Base-by-base conservation (phyloP, 2,113 vertebrate species). In the Choloepus hoffmanni region DNA sequence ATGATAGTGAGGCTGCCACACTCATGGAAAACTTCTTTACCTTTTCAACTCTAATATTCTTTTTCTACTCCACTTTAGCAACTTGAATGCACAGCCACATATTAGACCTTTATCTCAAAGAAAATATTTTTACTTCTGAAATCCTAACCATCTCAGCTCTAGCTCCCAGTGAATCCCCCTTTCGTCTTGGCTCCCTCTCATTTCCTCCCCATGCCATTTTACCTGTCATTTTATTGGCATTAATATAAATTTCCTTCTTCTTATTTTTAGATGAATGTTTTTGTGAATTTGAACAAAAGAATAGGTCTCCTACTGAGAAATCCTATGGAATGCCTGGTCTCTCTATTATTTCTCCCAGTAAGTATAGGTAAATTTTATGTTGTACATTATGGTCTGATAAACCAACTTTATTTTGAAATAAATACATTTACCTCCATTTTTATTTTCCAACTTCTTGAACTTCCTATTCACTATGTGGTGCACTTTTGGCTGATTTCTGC, bases 181-280 rank as follows among this genome's bases (percentile, higher is more conserved):
- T 92, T 65, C 40, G 63, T 70, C 30, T 87, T 48, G 58, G 68
- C 21, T 85, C 79, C 36, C 43, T 72, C 33, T 84, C 7, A 36
- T 67, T 36, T 92, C n/a, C 11, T 72, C 2, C 16, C 24, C 2
- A 74, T 28, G 21, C 48, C 19, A 83, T 55, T 89, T 96, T 26
- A 21, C 21, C 2, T 45, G 7, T 76, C n/a, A 77, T 85, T 84
- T 93, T 89, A 50, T 85, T 70, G 43, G 21, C 28, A 48, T 77
- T 55, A 88, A 58, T 48, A 74, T 92, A 73, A 94, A 62, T 58
- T 68, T 7, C 24, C 40, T 10, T 33, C 40, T 74, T 87, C 21
- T 89, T 79, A 78, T 63, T 96, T 90, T 94, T 36, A 94, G 15
- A 86, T 65, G 85, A 85, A 73, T 72, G 8, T 63, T 96, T 93